These are phyloP conservation scores for Drosophila insularis DNA, from an alignment of 1,140 invertebrate species.

Conservation along the genomic window DNA sequence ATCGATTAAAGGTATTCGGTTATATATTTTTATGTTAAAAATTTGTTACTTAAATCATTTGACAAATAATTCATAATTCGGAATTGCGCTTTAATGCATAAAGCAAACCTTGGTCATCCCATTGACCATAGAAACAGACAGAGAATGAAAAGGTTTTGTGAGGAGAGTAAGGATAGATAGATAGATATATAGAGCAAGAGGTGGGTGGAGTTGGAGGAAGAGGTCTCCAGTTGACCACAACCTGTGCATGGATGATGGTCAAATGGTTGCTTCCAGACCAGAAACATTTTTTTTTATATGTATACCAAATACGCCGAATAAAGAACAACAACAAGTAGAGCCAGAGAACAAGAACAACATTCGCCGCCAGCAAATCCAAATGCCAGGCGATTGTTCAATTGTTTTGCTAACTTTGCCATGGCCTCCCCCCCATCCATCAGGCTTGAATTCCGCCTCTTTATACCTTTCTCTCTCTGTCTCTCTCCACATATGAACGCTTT, in stretches of 20 bases:
- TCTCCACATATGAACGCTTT: conserved; percentile 64
- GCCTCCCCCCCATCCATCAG: conserved; percentile 45
- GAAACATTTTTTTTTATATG: conserved; percentile 17
- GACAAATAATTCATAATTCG: conserved; percentile 37
- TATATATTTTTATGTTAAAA: background rate
- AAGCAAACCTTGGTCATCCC: conserved; percentile 23
- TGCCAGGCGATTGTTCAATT: conserved; percentile 74
- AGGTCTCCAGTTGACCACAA: conserved; percentile 46
- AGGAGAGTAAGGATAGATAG: background rate
- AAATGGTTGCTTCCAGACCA: conserved; percentile 38
- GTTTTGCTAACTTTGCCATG: conserved; percentile 76
- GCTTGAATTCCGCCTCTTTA: background rate
- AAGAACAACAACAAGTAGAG: background rate
- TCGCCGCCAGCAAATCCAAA: conserved; percentile 62
- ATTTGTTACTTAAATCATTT: conserved; percentile 23
- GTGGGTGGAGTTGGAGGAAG: background rate
- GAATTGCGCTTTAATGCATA: conserved; percentile 43
- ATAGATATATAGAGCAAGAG: conserved; percentile 3
- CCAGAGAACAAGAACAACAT: conserved; percentile 27
- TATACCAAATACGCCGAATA: conserved; percentile 1
- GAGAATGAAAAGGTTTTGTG: background rate
- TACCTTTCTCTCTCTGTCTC: background rate
- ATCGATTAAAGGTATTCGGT: background rate
- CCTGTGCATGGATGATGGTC: conserved; percentile 53
- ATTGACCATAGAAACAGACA: conserved; percentile 8